Evolutionary conservation across 2,113 vertebrate genomes (phyloP), one percentile per base, ranked within the genome.

Genomic region (Petrocephalus zakoni): DNA sequence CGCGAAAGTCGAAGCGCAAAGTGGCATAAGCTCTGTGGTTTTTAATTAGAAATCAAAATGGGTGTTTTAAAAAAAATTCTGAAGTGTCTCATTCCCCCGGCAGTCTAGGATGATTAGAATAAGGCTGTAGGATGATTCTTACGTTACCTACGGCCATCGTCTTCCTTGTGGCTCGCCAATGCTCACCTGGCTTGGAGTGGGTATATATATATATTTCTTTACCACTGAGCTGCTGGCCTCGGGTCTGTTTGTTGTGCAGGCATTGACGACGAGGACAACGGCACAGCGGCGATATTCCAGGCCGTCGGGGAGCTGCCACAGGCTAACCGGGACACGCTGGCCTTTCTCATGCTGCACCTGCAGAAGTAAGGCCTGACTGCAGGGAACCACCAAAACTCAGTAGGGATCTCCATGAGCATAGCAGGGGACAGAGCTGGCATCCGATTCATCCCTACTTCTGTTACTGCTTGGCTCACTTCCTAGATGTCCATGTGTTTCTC

Each of bases 291-390:
- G 52, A 88, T 96, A 53, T 15, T 90, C 87, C 96, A 93, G 2
- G 88, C 95, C 13, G 90, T 97, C 0, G 90, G 93, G 53, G 94
- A 96, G 49, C 94, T 98, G 51, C 97, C 97, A 0, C 90, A 90
- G 0, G 85, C 95, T 82, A 97, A 97, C 93, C 93, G 94, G 88
- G 95, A 98, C 91, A 97, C 97, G 0, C 91, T 97, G 87, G 96
- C 97, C 4, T 97, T 97, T 89, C 95, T 97, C 88, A 95, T 96
- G 91, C 92, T 96, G 88, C 96, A 96, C 86, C 92, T 96, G 9
- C 94, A 96, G 75, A 94, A 92, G 96, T 96, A 90, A 91, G 92
- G 84, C 86, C 46, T 10, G 11, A 34, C 25, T 86, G 19, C 55
- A n/a, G 56, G 42, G 10, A 25, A 53, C 3, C 84, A 55, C n/a